Base-by-base conservation (phyloP, 2,888 invertebrate genomes). In the Ditula angustiorana region DNA sequence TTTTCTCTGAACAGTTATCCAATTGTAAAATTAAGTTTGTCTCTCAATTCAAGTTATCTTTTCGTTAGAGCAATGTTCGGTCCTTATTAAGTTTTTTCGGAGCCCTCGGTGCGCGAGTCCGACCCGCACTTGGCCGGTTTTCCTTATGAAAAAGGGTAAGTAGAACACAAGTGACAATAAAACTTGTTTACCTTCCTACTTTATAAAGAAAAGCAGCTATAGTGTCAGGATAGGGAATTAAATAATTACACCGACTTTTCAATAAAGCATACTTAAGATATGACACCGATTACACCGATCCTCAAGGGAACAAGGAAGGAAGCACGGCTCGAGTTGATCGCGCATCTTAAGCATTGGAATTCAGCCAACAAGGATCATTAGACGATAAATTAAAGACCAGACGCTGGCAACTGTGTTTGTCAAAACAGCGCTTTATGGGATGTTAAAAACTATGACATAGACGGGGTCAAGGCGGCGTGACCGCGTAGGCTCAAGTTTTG, bases 401-500 rank as follows among this genome's bases (percentile, higher is more conserved):
- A 49, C 26, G 26, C 11, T 37, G 41, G 37, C 19, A 28, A 28
- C 59, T 58, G 24, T 11, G 28, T 52, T 30, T 56, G 24, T 8
- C 49, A 24, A 57, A 57, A 52, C 19, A 41, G 7, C 24, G 23
- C 30, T 44, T 63, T 63, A 50, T 41, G 41, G 33, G 33, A 21
- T 28, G 21, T 37, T n/a, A 49, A 16, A 46, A 50, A 35, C 35
- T 49, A 21, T 26, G 52, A 55, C 55, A 58, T 57, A 57, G 16
- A 47, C 30, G 66, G 64, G 66, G 67, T 63, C 64, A 67, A 57
- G 64, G 63, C 59, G 47, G 44, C 56, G 64, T 70, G 66, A 72
- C 72, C 74, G 89, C 85, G 90, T 90, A 87, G 90, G 91, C 79
- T 85, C 75, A 76, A 71, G 73, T 87, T 90, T 90, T 90, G 87